Conservation (phyloP, 35 echinoderm and acorn worm species). For the Diadema setosum region DNA sequence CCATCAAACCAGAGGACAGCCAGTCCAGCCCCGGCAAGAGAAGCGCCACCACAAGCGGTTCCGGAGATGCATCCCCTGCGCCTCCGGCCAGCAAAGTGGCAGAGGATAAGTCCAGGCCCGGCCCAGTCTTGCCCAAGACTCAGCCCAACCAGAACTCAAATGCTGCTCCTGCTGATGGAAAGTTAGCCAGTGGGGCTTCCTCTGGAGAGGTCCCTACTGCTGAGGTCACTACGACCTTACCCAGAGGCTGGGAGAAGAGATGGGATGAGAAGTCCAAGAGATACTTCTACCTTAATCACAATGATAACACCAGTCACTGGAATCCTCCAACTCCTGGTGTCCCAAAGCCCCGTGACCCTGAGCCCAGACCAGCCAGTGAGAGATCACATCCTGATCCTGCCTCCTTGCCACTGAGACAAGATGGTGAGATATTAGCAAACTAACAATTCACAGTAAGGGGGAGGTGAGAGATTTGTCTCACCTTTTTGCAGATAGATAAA, state of each 20-base stretch:
- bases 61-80: not conserved
- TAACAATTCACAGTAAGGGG: too few relatives aligned
- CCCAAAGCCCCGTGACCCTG: too few relatives aligned
- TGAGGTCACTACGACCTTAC: not conserved
- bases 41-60: not conserved
- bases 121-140: too few relatives aligned
- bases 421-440: too few relatives aligned
- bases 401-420: too few relatives aligned
- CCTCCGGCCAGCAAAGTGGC: not conserved
- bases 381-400: too few relatives aligned
- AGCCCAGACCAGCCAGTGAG: too few relatives aligned
- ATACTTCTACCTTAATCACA: conserved; percentile 90
- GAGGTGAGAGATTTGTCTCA: too few relatives aligned
- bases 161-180: not conserved
- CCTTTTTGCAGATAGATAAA: too few relatives aligned
- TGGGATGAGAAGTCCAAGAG: conserved; percentile 30
- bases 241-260: conserved; percentile 85
- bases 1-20: not conserved
- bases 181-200: not conserved
- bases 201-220: not conserved
- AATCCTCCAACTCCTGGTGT: conserved; percentile 9
- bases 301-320: conserved; percentile 68
- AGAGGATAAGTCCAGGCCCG: not conserved
- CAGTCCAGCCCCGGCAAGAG: not conserved
- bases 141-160: conserved; percentile 18